Conservation (phyloP, 2,797 vertebrate species). For the Mycteria americana region DNA sequence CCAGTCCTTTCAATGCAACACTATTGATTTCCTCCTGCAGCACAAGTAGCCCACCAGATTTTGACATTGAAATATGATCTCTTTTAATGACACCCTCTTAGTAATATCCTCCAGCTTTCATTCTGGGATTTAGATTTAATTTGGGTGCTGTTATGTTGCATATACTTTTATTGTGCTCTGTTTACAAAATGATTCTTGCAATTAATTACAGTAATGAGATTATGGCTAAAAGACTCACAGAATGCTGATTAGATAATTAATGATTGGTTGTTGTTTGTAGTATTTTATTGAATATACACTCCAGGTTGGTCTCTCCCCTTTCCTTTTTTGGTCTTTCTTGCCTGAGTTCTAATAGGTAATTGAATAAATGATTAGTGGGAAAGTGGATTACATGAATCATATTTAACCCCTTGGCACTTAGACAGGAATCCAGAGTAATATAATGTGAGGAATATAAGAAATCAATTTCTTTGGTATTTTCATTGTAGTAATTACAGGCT, state of each 20-base stretch:
- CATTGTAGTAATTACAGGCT: slow-evolving; percentile 40
- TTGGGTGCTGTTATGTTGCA: slow-evolving; percentile 46
- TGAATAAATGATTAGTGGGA: slow-evolving; percentile 61
- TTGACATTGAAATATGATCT: slow-evolving; percentile 59
- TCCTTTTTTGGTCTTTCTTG: slow-evolving; percentile 44
- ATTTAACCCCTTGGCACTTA: slow-evolving; percentile 51
- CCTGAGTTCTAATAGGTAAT: slow-evolving; percentile 43
- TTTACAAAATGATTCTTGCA: slow-evolving; percentile 51
- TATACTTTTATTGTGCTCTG: slow-evolving; percentile 51
- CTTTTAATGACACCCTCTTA: not conserved
- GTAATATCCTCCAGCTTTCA: slow-evolving; percentile 42
- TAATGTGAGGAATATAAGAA: slow-evolving; percentile 25
- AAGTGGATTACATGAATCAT: slow-evolving; percentile 61
- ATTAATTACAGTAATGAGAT: slow-evolving; percentile 65
- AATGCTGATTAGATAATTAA: slow-evolving; percentile 64
- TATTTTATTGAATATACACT: slow-evolving; percentile 30
- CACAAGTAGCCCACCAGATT: slow-evolving; percentile 28
- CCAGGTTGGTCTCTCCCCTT: not conserved
- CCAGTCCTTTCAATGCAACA: slow-evolving; percentile 17
- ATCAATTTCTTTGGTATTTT: slow-evolving; percentile 61
- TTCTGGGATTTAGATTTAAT: slow-evolving; percentile 67
- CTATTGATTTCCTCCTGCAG: slow-evolving; percentile 52
- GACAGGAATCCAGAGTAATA: slow-evolving; percentile 29
- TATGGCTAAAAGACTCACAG: slow-evolving; percentile 18
- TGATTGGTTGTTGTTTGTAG: slow-evolving; percentile 1